Evolutionary conservation across 2,797 vertebrate species (phyloP).

Genomic region (Girardinus metallicus): DNA sequence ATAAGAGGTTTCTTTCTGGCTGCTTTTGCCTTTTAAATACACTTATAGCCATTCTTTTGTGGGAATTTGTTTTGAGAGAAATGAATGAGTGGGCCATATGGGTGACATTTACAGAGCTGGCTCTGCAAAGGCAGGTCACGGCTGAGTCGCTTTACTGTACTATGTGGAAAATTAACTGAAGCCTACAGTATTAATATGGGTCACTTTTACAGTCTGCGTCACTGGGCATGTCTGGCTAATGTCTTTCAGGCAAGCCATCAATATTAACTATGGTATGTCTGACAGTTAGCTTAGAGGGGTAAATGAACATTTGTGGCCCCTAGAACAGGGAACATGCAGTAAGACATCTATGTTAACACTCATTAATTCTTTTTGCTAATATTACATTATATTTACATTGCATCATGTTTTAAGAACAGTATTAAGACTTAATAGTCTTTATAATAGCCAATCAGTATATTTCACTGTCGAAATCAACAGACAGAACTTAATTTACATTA

Average conservation of each 20-base stretch:
- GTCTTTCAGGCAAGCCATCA: constrained; percentile 48
- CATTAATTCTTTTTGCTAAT: background rate
- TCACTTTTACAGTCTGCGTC: constrained; percentile 56
- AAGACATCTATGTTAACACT: background rate
- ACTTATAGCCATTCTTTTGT: constrained; percentile 73
- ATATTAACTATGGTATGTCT: constrained; percentile 52
- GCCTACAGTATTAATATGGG: constrained; percentile 68
- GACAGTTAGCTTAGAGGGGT: constrained; percentile 46
- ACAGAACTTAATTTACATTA: background rate
- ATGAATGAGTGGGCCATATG: constrained; percentile 69
- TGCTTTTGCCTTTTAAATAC: constrained; percentile 82
- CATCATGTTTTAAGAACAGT: background rate
- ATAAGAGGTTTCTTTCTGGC: constrained; percentile 74
- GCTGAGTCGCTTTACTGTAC: constrained; percentile 72
- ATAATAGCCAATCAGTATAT: background rate
- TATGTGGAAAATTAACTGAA: constrained; percentile 70
- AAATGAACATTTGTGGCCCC: background rate
- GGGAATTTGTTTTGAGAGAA: constrained; percentile 78
- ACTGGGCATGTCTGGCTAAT: constrained; percentile 48
- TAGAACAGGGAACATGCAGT: background rate
- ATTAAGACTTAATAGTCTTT: background rate
- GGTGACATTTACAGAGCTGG: constrained; percentile 77
- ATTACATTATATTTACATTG: background rate
- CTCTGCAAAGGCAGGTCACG: constrained; percentile 62
- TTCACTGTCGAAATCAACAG: background rate